Evolutionary conservation across 2,888 invertebrate species (phyloP), one percentile per base, ranked within the genome.

Genomic region (Cryptus armator): DNA sequence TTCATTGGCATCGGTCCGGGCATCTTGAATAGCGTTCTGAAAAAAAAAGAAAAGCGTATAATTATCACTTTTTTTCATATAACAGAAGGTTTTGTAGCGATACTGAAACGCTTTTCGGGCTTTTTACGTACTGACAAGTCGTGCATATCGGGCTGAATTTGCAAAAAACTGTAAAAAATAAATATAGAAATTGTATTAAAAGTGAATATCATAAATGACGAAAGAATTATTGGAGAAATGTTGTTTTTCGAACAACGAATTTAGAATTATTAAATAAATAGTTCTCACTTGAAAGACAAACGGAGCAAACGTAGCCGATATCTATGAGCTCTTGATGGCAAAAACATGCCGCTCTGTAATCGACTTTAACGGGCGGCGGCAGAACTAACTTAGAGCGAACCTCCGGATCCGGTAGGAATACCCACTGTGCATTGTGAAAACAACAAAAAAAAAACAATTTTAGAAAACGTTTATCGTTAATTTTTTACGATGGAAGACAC

Each of bases 141-240:
- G 99, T 98, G 94, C 99, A 99, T 89, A 99, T 98, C 0, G 99
- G 99, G 92, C 98, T 99, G 94, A 98, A 99, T 93, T 98, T 98
- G 95, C 99, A 99, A 94, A 99, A 99, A 88, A 99, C 98, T 98
- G 95, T 91, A 96, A 95, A 88, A 90, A 94, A 95, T 89, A 91
- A 90, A 44, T 85, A 85, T 37, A 62, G 14, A 74, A 81, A 78
- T 66, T 51, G 10, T 53, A 64, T 81, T 51, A 79, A 62, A 51
- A 79, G 53, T 24, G 3, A 37, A 68, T 16, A 62, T 67, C 12
- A 46, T 7, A 51, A 76, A 70, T 70, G 88, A 10, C 29, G 16
- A 62, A 43, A 37, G 37, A 37, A 37, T 37, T 37, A 70, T 68
- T 29, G 71, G 83, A 71, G 10, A 4, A 3, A 24, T 7, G 24